Conservation (phyloP, 2,113 vertebrate genomes). For the Cyanoramphus novaezelandiae region DNA sequence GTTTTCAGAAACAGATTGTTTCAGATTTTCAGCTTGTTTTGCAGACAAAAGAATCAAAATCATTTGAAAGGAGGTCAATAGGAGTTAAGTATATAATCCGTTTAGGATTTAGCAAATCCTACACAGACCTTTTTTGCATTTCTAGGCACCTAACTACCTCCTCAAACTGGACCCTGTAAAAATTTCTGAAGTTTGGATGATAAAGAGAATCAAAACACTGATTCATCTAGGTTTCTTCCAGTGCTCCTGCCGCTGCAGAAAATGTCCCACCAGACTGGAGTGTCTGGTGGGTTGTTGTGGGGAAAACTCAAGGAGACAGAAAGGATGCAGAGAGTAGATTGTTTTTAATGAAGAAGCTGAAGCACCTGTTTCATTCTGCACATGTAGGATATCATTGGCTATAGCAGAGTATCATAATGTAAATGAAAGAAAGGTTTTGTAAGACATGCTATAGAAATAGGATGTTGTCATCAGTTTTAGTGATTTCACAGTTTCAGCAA, state of each 20-base stretch:
- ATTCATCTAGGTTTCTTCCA: background rate
- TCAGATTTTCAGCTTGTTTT: slow-evolving; percentile 26
- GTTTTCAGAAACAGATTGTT: background rate
- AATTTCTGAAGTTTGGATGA: background rate
- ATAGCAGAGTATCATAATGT: background rate
- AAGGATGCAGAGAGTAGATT: background rate
- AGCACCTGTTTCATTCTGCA: background rate
- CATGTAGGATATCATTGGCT: background rate
- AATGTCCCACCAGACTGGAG: background rate
- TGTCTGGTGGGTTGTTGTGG: background rate
- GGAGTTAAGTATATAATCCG: slow-evolving; percentile 53
- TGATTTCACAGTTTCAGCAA: background rate
- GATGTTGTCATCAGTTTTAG: background rate
- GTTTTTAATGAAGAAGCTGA: background rate
- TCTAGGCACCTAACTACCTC: background rate
- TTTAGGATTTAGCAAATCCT: slow-evolving; percentile 56
- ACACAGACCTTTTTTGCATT: slow-evolving; percentile 18
- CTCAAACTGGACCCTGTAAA: background rate
- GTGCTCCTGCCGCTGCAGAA: background rate
- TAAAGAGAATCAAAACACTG: background rate
- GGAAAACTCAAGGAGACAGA: background rate
- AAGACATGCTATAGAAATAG: background rate
- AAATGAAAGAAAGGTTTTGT: background rate
- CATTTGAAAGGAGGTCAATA: slow-evolving; percentile 41
- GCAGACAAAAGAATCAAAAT: slow-evolving; percentile 39